phyloP scores from a whole-genome alignment of 2,797 vertebrate species.

The Ctenochaetus hawaiiensis region DNA sequence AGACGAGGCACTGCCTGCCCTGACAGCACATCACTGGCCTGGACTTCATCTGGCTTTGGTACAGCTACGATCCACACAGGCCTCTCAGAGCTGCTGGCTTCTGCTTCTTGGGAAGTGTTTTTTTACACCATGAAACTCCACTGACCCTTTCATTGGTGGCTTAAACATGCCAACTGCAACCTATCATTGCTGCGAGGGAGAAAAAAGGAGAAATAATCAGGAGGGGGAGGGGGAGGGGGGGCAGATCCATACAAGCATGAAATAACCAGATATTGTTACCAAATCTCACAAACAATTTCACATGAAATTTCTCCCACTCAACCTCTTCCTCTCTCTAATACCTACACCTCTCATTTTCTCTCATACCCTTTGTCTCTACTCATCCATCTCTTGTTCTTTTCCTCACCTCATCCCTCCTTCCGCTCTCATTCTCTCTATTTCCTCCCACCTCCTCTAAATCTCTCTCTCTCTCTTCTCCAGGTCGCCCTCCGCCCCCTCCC shows the following conservation, averaged over 20 bases:
- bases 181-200: neutral
- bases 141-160: neutral
- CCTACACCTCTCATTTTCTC: slow-evolving; percentile 32
- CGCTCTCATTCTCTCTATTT: neutral
- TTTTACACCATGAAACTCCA: neutral
- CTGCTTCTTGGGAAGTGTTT: slow-evolving; percentile 2
- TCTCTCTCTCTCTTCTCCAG: slow-evolving; percentile 33
- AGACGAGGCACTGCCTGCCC: no score
- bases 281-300: slow-evolving; percentile 68
- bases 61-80: neutral
- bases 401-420: slow-evolving; percentile 3
- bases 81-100: neutral
- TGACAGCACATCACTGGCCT: neutral
- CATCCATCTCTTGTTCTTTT: slow-evolving; percentile 34
- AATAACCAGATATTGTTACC: slow-evolving; percentile 66
- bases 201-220: slow-evolving; percentile 32
- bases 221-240: slow-evolving; percentile 5
- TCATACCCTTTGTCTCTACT: slow-evolving; percentile 13
- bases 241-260: slow-evolving; percentile 49
- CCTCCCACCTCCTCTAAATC: slow-evolving; percentile 1
- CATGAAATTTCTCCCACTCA: slow-evolving; percentile 69
- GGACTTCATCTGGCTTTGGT: neutral
- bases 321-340: slow-evolving; percentile 29
- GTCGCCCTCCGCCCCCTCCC: slow-evolving; percentile 44
- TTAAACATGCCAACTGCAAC: neutral